phyloP scores from a whole-genome alignment of 2,888 invertebrate genomes.

The Pharmacophagus antenor region DNA sequence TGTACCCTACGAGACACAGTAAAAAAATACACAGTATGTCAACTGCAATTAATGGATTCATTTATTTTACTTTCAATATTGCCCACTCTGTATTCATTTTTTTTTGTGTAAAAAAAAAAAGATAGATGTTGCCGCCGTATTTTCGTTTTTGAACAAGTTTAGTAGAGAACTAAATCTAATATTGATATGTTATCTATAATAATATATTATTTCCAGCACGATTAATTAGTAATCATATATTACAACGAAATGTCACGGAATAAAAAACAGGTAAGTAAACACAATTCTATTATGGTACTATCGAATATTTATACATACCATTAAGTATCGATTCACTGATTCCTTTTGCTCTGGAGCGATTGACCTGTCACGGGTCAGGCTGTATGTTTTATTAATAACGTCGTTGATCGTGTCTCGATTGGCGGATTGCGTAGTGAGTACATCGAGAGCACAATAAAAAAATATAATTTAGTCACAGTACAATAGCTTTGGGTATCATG shows the following conservation, averaged over 20 bases:
- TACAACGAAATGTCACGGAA: no score
- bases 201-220: no score
- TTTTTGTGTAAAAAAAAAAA: background rate
- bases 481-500: constrained; percentile 40
- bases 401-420: constrained; percentile 40
- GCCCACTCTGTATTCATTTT: background rate
- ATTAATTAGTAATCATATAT: no score
- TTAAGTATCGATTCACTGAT: constrained; percentile 24
- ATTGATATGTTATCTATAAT: no score
- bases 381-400: constrained; percentile 56
- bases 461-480: constrained; percentile 37
- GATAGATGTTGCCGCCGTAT: no score
- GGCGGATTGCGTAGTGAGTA: constrained; percentile 41
- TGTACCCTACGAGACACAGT: constrained; percentile 32
- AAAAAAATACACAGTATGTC: constrained; percentile 16
- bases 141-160: no score
- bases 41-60: background rate
- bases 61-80: background rate
- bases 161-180: no score
- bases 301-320: background rate
- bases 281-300: no score
- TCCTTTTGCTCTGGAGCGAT: constrained; percentile 30
- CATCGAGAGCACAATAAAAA: constrained; percentile 42
- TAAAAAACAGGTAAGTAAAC: no score
- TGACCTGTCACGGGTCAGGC: constrained; percentile 39